A percentile compares a stretch with the other conserved stretches of the same genome.
These are phyloP conservation scores for Malacoraja senta DNA, from an alignment of 2,797 vertebrate species.

Conservation along the genomic window DNA sequence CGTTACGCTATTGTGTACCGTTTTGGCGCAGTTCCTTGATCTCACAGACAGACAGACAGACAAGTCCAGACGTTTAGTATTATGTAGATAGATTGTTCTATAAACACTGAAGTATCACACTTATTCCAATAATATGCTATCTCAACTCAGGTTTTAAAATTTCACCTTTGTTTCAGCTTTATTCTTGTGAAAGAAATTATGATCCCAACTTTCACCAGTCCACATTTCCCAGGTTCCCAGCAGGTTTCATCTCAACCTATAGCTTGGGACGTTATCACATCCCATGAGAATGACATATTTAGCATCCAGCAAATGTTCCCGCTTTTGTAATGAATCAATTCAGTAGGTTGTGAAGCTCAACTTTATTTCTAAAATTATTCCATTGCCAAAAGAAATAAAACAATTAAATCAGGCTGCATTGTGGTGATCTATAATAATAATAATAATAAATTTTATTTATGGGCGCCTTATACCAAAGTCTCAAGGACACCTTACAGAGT, in stretches of 20 bases:
- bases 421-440: too few relatives aligned
- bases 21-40: too few relatives aligned
- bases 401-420: neutral
- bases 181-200: neutral
- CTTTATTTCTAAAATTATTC: neutral
- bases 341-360: conserved; percentile 1
- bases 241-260: neutral
- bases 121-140: neutral
- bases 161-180: neutral
- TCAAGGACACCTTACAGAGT: too few relatives aligned
- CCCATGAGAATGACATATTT: neutral
- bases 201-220: neutral
- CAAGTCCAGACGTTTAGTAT: too few relatives aligned
- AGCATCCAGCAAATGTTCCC: neutral
- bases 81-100: neutral
- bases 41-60: too few relatives aligned
- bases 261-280: neutral
- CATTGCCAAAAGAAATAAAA: neutral
- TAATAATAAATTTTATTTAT: too few relatives aligned
- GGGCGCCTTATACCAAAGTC: too few relatives aligned
- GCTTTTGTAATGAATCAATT: neutral
- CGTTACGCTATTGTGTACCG: too few relatives aligned
- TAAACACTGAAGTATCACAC: neutral
- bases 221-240: neutral
- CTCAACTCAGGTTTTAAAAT: neutral